Evolutionary conservation across 2,113 vertebrate genomes (phyloP).

Genomic region (Laticauda colubrina): DNA sequence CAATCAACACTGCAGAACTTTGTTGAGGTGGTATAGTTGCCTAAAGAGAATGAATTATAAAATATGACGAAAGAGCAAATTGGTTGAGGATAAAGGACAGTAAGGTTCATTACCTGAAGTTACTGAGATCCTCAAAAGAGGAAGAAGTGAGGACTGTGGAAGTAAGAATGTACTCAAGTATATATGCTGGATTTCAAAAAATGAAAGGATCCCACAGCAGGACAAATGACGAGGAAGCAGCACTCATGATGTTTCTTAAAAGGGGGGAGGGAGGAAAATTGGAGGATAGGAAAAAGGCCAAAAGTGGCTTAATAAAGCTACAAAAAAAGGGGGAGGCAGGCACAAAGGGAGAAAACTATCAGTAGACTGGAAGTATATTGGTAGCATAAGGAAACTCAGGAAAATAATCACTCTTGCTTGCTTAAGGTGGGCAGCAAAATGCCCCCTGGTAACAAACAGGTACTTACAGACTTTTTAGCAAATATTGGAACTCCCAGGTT

Average conservation of each 20-base stretch:
- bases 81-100: background rate
- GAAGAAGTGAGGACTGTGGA: background rate
- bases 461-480: background rate
- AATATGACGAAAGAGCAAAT: background rate
- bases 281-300: background rate
- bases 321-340: accelerated
- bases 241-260: background rate
- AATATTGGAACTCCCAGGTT: background rate
- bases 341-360: background rate
- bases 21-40: background rate
- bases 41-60: background rate
- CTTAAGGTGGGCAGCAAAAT: background rate
- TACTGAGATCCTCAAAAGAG: background rate
- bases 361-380: background rate
- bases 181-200: background rate
- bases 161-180: background rate
- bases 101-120: background rate
- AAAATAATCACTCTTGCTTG: background rate
- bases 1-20: background rate
- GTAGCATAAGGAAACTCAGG: background rate
- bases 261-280: background rate
- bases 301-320: background rate
- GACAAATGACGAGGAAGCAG: background rate
- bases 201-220: background rate
- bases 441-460: background rate